Percentiles rank a stretch among this genome's conserved stretches.
Conservation (phyloP, 2,888 invertebrate genomes). For the Thereva nobilitata region DNA sequence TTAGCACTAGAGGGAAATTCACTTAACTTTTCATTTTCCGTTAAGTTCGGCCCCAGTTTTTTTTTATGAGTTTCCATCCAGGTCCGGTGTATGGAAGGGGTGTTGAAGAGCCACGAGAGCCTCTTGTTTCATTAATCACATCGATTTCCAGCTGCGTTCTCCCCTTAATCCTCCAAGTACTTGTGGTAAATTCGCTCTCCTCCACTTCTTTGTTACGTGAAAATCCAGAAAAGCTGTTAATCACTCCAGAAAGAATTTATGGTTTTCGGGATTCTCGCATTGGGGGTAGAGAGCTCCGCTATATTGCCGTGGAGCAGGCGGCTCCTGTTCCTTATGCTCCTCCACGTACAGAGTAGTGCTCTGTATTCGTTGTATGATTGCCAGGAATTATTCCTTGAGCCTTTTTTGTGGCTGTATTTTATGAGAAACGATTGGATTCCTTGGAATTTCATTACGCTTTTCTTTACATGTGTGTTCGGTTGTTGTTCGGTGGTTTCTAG, state of each 20-base stretch:
- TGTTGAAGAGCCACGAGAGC: conserved; percentile 12
- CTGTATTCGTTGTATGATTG: too few species aligned
- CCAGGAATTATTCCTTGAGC: conserved; percentile 5
- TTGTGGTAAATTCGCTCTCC: conserved; percentile 26
- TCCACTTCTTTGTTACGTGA: conserved; percentile 35
- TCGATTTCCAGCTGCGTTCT: conserved; percentile 40
- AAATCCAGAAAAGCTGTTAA: conserved; percentile 40
- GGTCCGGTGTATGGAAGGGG: conserved; percentile 5
- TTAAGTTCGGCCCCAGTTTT: conserved; percentile 15
- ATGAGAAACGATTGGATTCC: conserved; percentile 28
- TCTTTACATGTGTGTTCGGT: too few species aligned
- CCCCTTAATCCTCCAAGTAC: conserved; percentile 33
- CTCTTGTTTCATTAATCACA: conserved; percentile 39
- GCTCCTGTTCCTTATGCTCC: too few species aligned
- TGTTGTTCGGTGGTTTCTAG: too few species aligned
- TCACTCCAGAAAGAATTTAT: conserved; percentile 40
- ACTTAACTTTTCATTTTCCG: conserved; percentile 40
- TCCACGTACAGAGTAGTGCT: too few species aligned
- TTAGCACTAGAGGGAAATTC: conserved; percentile 39
- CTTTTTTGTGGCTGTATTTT: conserved; percentile 23
- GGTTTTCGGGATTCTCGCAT: conserved; percentile 19
- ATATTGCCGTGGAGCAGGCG: too few species aligned
- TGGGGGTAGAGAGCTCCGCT: too few species aligned
- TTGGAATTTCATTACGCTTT: conserved; percentile 17
- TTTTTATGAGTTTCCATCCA: conserved; percentile 20